Conservation (phyloP, 2,113 vertebrate genomes). For the Ovibos moschatus region DNA sequence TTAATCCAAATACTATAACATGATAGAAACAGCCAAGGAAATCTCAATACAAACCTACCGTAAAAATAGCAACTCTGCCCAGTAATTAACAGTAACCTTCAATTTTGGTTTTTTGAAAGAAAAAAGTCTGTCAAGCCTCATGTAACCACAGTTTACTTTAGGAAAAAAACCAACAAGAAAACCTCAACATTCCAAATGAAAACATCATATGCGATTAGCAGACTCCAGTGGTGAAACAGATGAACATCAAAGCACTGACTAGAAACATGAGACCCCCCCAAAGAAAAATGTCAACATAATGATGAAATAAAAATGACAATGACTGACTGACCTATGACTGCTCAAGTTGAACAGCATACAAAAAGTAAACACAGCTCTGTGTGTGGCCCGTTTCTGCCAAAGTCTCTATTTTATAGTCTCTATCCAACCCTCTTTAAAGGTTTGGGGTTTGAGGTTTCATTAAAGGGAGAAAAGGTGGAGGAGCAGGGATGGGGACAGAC, state of each 20-base stretch:
- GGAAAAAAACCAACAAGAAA: neutral
- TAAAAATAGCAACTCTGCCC: constrained; percentile 65
- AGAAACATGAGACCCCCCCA: neutral
- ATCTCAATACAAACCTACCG: constrained; percentile 38
- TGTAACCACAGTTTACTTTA: constrained; percentile 42
- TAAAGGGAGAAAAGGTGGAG: neutral
- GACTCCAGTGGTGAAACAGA: neutral
- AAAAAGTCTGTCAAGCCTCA: constrained; percentile 48
- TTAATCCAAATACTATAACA: constrained; percentile 34
- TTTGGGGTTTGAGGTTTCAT: neutral
- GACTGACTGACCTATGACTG: neutral
- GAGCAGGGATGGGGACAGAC: neutral
- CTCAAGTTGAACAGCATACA: neutral
- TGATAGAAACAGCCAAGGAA: constrained; percentile 32
- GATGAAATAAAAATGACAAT: neutral
- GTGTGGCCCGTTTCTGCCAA: neutral
- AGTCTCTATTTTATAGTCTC: neutral
- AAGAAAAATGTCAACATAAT: neutral
- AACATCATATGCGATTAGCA: neutral
- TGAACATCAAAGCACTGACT: neutral
- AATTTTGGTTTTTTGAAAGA: constrained; percentile 62
- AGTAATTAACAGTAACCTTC: constrained; percentile 65
- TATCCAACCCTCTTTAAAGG: neutral
- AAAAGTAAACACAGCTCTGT: neutral
- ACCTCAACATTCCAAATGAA: constrained; percentile 40